Evolutionary conservation across 2,113 vertebrate genomes (phyloP), one percentile per base, ranked within the genome.

Genomic region (Rhipidura dahli): DNA sequence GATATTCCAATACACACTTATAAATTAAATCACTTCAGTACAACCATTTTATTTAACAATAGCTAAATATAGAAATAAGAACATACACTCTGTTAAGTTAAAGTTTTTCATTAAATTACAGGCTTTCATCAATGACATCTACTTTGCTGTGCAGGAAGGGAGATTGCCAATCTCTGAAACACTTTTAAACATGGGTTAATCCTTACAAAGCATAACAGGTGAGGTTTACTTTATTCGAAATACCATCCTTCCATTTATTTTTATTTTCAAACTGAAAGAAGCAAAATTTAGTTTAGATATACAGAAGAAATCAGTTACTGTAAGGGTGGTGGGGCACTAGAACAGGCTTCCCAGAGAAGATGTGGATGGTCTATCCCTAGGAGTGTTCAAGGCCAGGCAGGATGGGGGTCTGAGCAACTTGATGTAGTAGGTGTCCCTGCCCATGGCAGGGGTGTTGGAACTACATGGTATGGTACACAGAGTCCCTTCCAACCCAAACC

Each of bases 381-480:
- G 9, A 51, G 13, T 2, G 3, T 5, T 75, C 24, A 35, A 69
- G 30, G 63, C 26, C 54, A 28, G 31, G 49, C 3, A 56, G 31
- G 19, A 63, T 3, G 6, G 31, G 10, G 26, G 21, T 30, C 16
- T 11, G 21, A 61, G 47, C 45, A 45, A 61, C 8, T 47, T 54
- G 54, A 54, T 42, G 14, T 49, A 61, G 26, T 18, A 77, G 21
- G 17, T 16, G 18, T 24, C 22, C 26, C 26, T 54, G 40, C 3
- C 49, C 12, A 23, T 1, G 7, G 35, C 5, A 45, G 12, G 10
- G 39, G 7, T 0, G 4, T 2, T 40, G n/a, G 30, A 76, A 54
- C 21, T 19, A 42, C 4, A 23, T 6, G 9, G 21, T 31, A 30
- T 63, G 83, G n/a, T n/a, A n/a, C n/a, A n/a, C 42, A 35, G 35